Evolutionary conservation across 2,888 invertebrate species (phyloP), one percentile per base, ranked within the genome.

Genomic region (Odontocolon sp.): DNA sequence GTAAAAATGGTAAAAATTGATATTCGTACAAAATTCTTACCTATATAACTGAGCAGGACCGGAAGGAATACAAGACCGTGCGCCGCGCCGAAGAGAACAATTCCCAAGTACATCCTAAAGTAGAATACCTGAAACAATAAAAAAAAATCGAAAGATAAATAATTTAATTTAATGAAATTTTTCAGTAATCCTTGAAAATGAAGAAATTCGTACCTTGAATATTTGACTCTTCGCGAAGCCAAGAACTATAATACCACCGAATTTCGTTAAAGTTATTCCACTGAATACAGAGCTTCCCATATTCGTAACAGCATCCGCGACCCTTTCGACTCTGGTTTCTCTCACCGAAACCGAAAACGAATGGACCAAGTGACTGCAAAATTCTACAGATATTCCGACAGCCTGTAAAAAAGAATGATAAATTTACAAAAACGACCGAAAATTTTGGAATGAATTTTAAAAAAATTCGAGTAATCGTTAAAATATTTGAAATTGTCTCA

Each of bases 221-320:
- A 99, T 97, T 92, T 99, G 98, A 73, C 98, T 98, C 91, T 98
- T 98, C 18, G 99, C 98, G 90, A 99, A 99, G 16, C 96, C 98
- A 79, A 99, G 93, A 66, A 99, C 98, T 79, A 99, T 93, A 89
- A 99, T 99, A 54, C 99, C 99, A 42, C 97, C 98, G 90, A 99
- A 97, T 92, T 99, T 99, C 73, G 99, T 99, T 77, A 99, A 92
- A 8, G 99, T 99, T 87, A 99, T 99, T 69, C 99, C 99, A 52
- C 98, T 98, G 81, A 99, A 95, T 82, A 99, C 97, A 5, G 98
- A 98, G 70, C 83, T 83, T 80, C 99, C 99, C 96, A 99, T 98
- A 87, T 95, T 94, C 9, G 95, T 93, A 26, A 99, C 92, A 1
- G 98, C 94, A 86, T 96, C 96, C 0, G 95, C 93, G 0, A 98